phyloP scores from a whole-genome alignment of 2,797 vertebrate genomes.

The Enteromius thamalakanensis region DNA sequence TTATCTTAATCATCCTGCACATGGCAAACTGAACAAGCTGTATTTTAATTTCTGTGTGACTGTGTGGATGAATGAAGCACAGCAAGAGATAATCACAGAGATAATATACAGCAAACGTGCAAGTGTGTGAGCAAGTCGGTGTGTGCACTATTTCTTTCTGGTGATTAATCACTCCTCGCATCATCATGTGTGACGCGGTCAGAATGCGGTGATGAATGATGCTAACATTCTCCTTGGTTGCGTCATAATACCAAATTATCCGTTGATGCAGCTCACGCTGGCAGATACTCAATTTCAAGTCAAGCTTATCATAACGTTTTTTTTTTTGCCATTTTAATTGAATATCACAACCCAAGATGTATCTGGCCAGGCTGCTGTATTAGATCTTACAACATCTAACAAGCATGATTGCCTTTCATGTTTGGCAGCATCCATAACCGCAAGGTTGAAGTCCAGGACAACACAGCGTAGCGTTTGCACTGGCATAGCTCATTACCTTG shows the following conservation, averaged over 20 bases:
- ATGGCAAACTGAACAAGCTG: not conserved
- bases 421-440: slow-evolving; percentile 36
- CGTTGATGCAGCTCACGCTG: not conserved
- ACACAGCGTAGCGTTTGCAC: slow-evolving; percentile 29
- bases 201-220: not conserved
- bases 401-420: slow-evolving; percentile 46
- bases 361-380: slow-evolving; percentile 30
- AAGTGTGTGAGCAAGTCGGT: not conserved
- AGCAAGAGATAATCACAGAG: not conserved
- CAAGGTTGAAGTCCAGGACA: slow-evolving; percentile 51
- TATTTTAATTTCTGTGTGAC: not conserved
- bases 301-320: slow-evolving; percentile 30
- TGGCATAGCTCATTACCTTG: slow-evolving; percentile 50
- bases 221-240: not conserved
- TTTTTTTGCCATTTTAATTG: slow-evolving; percentile 25
- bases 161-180: slow-evolving; percentile 21
- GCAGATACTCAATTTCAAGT: slow-evolving; percentile 13
- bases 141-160: not conserved
- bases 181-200: not conserved
- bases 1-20: not conserved
- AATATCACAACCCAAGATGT: slow-evolving; percentile 35
- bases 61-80: slow-evolving; percentile 6
- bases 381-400: slow-evolving; percentile 45
- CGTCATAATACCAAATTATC: slow-evolving; percentile 4
- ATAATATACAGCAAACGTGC: slow-evolving; percentile 3